phyloP scores from a whole-genome alignment of 53 echinoderm and acorn worm genomes.

The Holothuria scabra region DNA sequence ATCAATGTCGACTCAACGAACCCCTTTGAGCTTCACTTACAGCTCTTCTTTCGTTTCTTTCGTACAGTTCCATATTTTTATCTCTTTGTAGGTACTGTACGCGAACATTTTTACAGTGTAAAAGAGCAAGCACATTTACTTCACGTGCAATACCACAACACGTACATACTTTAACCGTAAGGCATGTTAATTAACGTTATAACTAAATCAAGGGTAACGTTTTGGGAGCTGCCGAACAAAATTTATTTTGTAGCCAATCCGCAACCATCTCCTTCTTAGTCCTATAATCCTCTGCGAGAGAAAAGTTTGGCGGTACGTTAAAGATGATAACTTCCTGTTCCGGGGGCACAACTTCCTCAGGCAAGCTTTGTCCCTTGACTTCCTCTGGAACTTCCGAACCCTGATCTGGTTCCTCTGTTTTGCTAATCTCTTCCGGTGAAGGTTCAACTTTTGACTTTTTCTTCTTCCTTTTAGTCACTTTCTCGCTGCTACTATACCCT shows the following conservation, averaged over 20 bases:
- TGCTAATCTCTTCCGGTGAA: conserved; percentile 18
- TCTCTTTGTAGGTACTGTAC: no score
- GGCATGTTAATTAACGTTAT: no score
- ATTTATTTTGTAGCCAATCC: conserved; percentile 78
- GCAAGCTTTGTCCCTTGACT: not conserved
- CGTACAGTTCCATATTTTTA: no score
- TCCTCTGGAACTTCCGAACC: not conserved
- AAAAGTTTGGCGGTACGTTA: conserved; percentile 84
- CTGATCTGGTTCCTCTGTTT: conserved; percentile 47
- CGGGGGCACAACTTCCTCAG: conserved; percentile 5
- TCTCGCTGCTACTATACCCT: conserved; percentile 67
- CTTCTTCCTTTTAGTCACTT: conserved; percentile 62
- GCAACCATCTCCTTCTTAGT: conserved; percentile 83
- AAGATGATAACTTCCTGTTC: conserved; percentile 63
- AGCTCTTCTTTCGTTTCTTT: no score
- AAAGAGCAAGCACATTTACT: no score
- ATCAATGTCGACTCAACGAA: no score
- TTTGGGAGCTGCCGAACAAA: conserved; percentile 55
- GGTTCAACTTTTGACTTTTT: conserved; percentile 64
- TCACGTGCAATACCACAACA: no score
- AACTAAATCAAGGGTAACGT: conserved; percentile 53
- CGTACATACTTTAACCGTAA: no score
- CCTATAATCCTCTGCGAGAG: conserved; percentile 77
- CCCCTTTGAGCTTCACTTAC: no score
- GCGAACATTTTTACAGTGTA: no score